These are phyloP conservation scores for Ashinkailepas kermadecensis DNA, from an alignment of 2,888 invertebrate species.

Conservation along the genomic window DNA sequence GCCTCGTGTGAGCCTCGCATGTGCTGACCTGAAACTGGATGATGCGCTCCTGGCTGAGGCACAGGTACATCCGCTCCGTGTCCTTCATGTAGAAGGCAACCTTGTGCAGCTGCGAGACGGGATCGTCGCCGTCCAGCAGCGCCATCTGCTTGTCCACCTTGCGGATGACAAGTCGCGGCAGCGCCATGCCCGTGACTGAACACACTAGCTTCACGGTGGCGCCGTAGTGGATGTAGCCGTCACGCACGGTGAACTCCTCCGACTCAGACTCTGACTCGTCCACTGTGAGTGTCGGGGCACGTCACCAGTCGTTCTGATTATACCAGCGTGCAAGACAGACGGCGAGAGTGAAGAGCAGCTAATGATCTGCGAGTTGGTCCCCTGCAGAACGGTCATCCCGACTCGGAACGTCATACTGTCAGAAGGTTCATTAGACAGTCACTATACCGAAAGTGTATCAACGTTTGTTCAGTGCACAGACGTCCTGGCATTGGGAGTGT, in stretches of 20 bases:
- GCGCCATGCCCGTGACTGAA: conserved; percentile 96
- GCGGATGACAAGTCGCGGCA: conserved; percentile 88
- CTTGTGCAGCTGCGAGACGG: conserved; percentile 97
- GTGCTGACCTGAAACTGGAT: conserved; percentile 81
- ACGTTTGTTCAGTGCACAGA: no score
- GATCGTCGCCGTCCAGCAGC: conserved; percentile 94
- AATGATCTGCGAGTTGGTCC: no score
- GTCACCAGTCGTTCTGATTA: no score
- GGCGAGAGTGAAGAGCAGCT: no score
- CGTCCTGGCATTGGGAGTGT: no score
- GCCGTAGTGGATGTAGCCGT: conserved; percentile 98
- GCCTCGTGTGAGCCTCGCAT: no score
- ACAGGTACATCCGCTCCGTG: conserved; percentile 96
- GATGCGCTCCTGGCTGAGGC: conserved; percentile 94
- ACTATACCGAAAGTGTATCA: no score
- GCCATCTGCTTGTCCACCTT: conserved; percentile 99
- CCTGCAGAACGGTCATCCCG: no score
- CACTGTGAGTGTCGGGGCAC: conserved; percentile 44
- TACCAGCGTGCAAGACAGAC: no score
- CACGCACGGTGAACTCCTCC: conserved; percentile 85
- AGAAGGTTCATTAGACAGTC: no score
- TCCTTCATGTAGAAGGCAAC: conserved; percentile 99
- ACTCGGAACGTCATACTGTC: no score
- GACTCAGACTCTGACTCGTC: conserved; percentile 97
- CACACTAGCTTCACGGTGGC: conserved; percentile 98